These are phyloP conservation scores for Hypothenemus hampei DNA, from an alignment of 1,140 invertebrate genomes.

Conservation along the genomic window DNA sequence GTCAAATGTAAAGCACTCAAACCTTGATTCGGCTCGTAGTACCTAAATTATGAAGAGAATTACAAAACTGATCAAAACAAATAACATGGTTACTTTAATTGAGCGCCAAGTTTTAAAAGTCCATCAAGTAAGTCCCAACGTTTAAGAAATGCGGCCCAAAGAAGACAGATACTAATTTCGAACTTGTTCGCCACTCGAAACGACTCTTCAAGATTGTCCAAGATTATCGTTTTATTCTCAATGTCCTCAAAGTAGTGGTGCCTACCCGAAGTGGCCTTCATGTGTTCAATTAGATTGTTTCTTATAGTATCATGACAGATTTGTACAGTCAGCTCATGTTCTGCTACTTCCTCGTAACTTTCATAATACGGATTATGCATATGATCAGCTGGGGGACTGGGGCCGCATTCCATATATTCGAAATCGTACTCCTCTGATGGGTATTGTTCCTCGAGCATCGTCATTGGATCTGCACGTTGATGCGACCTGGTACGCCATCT, in stretches of 20 bases:
- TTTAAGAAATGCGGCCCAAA: constrained; percentile 67
- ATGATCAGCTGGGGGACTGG: constrained; percentile 66
- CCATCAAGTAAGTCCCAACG: constrained; percentile 57
- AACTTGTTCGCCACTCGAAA: constrained; percentile 53
- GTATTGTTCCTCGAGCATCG: constrained; percentile 58
- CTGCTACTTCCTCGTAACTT: constrained; percentile 61
- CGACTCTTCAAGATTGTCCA: constrained; percentile 50
- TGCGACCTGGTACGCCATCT: constrained; percentile 39
- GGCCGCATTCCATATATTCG: constrained; percentile 67
- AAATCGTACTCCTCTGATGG: constrained; percentile 55
- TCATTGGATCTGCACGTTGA: constrained; percentile 53
- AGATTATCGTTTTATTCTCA: constrained; percentile 57
- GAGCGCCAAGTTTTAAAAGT: constrained; percentile 59
- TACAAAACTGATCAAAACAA: not conserved
- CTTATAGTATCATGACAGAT: constrained; percentile 69
- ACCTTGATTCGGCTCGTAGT: constrained; percentile 61
- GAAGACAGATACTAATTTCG: constrained; percentile 62
- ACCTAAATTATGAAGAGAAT: constrained; percentile 39
- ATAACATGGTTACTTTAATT: constrained; percentile 49
- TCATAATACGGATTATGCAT: constrained; percentile 70
- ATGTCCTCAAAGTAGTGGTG: constrained; percentile 65
- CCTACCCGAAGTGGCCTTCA: constrained; percentile 59
- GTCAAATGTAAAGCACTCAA: constrained; percentile 66
- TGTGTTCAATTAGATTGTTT: constrained; percentile 64
- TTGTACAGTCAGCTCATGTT: constrained; percentile 61